Base-by-base conservation (phyloP, 2,797 vertebrate species). In the Argyrosomus regius region DNA sequence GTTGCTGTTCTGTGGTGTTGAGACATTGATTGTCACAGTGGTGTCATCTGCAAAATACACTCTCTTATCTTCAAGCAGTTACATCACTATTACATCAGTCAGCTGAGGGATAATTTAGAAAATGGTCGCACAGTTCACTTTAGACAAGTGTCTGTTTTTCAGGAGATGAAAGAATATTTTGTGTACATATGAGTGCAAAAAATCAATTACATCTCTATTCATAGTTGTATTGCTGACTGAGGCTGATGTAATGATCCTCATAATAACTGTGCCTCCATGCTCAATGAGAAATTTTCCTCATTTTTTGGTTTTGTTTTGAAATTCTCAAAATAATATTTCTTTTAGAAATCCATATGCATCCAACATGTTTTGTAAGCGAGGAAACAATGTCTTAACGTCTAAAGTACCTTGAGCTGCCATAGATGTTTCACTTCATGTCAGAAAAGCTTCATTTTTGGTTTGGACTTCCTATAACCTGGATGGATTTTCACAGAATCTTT, bases 21-120 rank as follows among this genome's bases (percentile, higher is more conserved):
- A 82, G 48, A 85, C 85, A 93, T 89, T 43, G 88, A 93, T 93
- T 92, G 80, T 82, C 91, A 91, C 82, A 74, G 90, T 31, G 84
- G 82, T 75, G 18, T 3, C n/a, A 13, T 75, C 62, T 28, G 53
- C 54, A 80, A 72, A 88, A 81, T 79, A 72, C 59, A 28, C 49
- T 67, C 70, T 28, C 61, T 90, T 83, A 50, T 90, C 56, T 69
- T 57, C 12, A 18, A 53, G 39, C 39, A 20, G 31, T 59, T 50
- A 11, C 5, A 77, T 50, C 61, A 13, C 26, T 75, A 58, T 52
- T 72, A 18, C 63, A 58, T 62, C 24, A 72, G 82, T 90, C 88
- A 91, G 92, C 88, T 93, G 89, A 92, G 61, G 22, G 52, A 74
- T 5, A n/a, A 14, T 39, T 50, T 66, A 14, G 28, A 65, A 71